These are phyloP conservation scores for Hirtodrosophila cameraria DNA, from an alignment of 2,888 invertebrate species.

Conservation along the genomic window DNA sequence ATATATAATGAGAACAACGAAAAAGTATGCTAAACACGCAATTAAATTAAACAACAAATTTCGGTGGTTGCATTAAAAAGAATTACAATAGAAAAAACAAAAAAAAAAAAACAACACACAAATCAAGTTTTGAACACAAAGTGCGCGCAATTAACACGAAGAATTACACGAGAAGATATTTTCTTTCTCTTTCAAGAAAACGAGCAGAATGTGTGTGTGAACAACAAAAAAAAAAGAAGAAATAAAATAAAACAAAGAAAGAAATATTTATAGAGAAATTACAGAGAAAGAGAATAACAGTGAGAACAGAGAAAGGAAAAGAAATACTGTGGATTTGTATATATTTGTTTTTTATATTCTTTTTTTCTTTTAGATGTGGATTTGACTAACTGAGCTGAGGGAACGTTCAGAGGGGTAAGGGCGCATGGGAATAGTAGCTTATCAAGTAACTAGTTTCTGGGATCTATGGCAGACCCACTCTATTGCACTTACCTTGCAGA, in stretches of 20 bases:
- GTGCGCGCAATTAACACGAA: constrained; percentile 58
- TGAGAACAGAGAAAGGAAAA: constrained; percentile 20
- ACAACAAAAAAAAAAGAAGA: constrained; percentile 13
- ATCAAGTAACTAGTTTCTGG: constrained; percentile 7
- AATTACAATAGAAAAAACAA: constrained; percentile 3
- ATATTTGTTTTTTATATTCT: constrained; percentile 8
- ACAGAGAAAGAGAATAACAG: constrained; percentile 10
- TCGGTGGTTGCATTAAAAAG: constrained; percentile 42
- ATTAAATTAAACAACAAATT: constrained; percentile 44
- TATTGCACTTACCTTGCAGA: constrained; percentile 86
- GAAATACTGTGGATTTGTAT: constrained; percentile 50
- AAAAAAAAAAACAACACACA: constrained; percentile 21
- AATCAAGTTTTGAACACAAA: constrained; percentile 39
- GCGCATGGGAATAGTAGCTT: not conserved
- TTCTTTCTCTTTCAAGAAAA: constrained; percentile 21
- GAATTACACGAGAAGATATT: constrained; percentile 44
- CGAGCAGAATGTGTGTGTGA: constrained; percentile 34
- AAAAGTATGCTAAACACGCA: constrained; percentile 57
- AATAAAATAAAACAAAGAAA: constrained; percentile 6
- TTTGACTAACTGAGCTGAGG: constrained; percentile 50
- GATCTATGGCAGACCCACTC: not conserved
- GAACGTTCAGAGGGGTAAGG: constrained; percentile 5
- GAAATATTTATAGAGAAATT: not conserved
- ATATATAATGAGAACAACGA: constrained; percentile 38
- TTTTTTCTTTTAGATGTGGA: constrained; percentile 12